Percentiles rank a stretch among this genome's conserved stretches.
phyloP scores from a whole-genome alignment of 1,140 invertebrate species.

The Pantala flavescens region DNA sequence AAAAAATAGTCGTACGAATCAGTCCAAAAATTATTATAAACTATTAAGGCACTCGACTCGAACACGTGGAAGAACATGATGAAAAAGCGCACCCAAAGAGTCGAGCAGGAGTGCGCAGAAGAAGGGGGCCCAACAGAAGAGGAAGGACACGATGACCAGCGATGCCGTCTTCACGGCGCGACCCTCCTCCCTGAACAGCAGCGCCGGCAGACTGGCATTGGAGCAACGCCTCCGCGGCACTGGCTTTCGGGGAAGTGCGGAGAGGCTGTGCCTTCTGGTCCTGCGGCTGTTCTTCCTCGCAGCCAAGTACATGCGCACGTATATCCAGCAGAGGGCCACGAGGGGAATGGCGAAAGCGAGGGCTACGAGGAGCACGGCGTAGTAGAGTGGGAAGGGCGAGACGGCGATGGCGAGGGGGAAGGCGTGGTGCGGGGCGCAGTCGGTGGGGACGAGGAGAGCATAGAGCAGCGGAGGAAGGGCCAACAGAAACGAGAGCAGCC shows the following conservation, averaged over 20 bases:
- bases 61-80: too few relatives aligned
- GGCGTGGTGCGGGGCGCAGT: slow-evolving; percentile 17
- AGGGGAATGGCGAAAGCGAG: slow-evolving; percentile 42
- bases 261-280: slow-evolving; percentile 43
- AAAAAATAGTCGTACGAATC: too few relatives aligned
- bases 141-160: slow-evolving; percentile 42
- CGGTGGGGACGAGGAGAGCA: slow-evolving; percentile 16
- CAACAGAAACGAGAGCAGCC: slow-evolving; percentile 32
- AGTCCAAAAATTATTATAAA: too few relatives aligned
- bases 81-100: not conserved
- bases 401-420: slow-evolving; percentile 1
- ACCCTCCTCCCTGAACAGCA: slow-evolving; percentile 42
- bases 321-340: slow-evolving; percentile 41
- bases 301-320: slow-evolving; percentile 44
- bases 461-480: slow-evolving; percentile 29
- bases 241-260: slow-evolving; percentile 26
- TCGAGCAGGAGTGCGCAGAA: slow-evolving; percentile 31
- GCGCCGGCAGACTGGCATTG: slow-evolving; percentile 34
- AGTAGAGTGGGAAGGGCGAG: slow-evolving; percentile 24
- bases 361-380: slow-evolving; percentile 28
- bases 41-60: too few relatives aligned
- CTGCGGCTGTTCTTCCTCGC: slow-evolving; percentile 43
- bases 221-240: slow-evolving; percentile 28
- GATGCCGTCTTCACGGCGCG: slow-evolving; percentile 44
- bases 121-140: slow-evolving; percentile 44